Base-by-base conservation (phyloP, 2,797 vertebrate genomes). In the Pseudochromis fuscus region DNA sequence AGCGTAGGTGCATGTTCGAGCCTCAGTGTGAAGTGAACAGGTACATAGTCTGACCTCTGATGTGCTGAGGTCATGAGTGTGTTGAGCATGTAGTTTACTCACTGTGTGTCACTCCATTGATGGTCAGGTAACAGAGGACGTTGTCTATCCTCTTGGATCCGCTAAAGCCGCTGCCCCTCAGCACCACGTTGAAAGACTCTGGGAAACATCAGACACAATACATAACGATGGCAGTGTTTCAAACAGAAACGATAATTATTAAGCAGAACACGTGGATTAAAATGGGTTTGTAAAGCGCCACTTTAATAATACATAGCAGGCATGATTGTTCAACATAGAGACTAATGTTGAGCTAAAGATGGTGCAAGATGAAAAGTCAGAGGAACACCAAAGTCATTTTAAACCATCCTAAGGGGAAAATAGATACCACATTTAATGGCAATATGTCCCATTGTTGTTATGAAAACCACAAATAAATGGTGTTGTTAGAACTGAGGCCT, bases 151-250 rank as follows among this genome's bases (percentile, higher is more conserved):
- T 94, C 69, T 89, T 94, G 23, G 95, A 94, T 18, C 96, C 84
- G 0, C 83, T 94, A 87, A 98, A 96, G 67, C 95, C 95, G 0
- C 89, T 94, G 78, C 97, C 97, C 81, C 88, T 93, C 50, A 99
- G 85, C 52, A 98, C 96, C 63, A 99, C 94, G 1, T 95, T 91
- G 82, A 98, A 99, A 18, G 96, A 94, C 87, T 97, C 97, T 99
- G 89, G 15, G 88, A 84, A 44, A 82, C 27, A 81, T 57, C 9
- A 33, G 16, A 56, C 19, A 56, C 37, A 44, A 58, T 1, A 69
- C 15, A 49, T 15, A 30, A 42, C 2, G 1, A 7, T 27, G 18
- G 49, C 23, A 60, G 0, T 4, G 11, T 5, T 2, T 11, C 31
- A 51, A 38, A 35, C 27, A 24, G 10, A 44, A 30, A 35, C 4